Conservation (phyloP, 2,797 vertebrate genomes). For the Protosalanx chinensis region DNA sequence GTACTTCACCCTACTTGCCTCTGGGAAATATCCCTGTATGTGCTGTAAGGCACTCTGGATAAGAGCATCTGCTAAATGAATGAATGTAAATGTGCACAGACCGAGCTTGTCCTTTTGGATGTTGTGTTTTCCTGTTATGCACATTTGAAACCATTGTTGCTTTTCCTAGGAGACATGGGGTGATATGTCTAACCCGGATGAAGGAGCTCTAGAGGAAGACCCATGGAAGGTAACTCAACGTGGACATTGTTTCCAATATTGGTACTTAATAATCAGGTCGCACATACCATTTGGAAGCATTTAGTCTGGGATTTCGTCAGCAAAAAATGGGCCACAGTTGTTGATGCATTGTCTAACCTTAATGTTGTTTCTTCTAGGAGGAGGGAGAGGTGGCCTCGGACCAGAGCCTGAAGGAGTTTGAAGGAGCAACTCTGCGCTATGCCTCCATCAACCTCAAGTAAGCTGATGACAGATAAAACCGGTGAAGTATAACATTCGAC, state of each 20-base stretch:
- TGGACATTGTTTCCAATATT: neutral
- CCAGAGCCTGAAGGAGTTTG: constrained; percentile 79
- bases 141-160: neutral
- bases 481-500: neutral
- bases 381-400: constrained; percentile 78
- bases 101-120: neutral
- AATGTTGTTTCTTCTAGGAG: constrained; percentile 59
- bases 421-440: constrained; percentile 81
- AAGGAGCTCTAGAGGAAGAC: constrained; percentile 65
- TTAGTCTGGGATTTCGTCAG: neutral
- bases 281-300: neutral
- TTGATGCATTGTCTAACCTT: neutral
- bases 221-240: constrained; percentile 76
- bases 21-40: too few relatives aligned
- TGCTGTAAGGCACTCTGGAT: too few relatives aligned
- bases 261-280: neutral
- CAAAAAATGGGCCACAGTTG: neutral
- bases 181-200: constrained; percentile 65
- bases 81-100: too few relatives aligned
- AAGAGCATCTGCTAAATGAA: too few relatives aligned
- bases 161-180: constrained; percentile 66
- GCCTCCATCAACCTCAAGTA: constrained; percentile 83
- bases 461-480: constrained; percentile 14
- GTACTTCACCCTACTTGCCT: too few relatives aligned
- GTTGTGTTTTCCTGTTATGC: neutral